phyloP scores from a whole-genome alignment of 2,888 invertebrate species.

The Ashinkailepas kermadecensis region DNA sequence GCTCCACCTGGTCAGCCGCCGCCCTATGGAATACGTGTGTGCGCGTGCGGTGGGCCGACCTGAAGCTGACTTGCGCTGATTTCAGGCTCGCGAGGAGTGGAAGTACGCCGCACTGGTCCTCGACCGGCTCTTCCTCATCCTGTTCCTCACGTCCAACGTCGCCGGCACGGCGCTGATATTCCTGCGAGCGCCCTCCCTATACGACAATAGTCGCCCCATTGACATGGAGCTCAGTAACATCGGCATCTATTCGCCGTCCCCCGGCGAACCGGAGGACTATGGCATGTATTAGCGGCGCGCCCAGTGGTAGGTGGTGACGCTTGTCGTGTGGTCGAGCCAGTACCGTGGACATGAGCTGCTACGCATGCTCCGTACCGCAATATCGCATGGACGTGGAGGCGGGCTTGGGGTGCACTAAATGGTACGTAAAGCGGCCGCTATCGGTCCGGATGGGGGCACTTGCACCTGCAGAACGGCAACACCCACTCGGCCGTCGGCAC shows the following conservation, averaged over 20 bases:
- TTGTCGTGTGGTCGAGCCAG: background rate
- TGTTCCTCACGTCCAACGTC: conserved; percentile 47
- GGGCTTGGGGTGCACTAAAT: background rate
- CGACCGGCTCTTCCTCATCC: conserved; percentile 48
- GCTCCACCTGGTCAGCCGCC: background rate
- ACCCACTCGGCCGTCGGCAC: too few relatives aligned
- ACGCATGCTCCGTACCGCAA: background rate
- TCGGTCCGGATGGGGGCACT: background rate
- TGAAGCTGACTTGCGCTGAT: conserved; percentile 10
- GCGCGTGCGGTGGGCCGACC: background rate
- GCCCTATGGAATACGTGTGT: background rate
- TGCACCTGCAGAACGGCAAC: too few relatives aligned
- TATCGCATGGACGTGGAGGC: conserved; percentile 4
- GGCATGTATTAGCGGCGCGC: background rate
- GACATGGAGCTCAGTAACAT: conserved; percentile 65
- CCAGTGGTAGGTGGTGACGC: conserved; percentile 3
- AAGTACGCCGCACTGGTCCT: conserved; percentile 51
- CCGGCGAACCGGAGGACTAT: conserved; percentile 53
- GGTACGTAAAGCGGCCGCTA: background rate
- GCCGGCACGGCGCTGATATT: conserved; percentile 45
- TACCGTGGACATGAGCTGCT: background rate
- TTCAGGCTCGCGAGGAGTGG: conserved; percentile 46
- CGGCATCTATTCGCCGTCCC: conserved; percentile 79
- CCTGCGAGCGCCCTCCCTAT: conserved; percentile 44
- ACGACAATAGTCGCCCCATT: conserved; percentile 41